phyloP scores from a whole-genome alignment of 2,113 vertebrate species.

The Chamaetylas fuelleborni region DNA sequence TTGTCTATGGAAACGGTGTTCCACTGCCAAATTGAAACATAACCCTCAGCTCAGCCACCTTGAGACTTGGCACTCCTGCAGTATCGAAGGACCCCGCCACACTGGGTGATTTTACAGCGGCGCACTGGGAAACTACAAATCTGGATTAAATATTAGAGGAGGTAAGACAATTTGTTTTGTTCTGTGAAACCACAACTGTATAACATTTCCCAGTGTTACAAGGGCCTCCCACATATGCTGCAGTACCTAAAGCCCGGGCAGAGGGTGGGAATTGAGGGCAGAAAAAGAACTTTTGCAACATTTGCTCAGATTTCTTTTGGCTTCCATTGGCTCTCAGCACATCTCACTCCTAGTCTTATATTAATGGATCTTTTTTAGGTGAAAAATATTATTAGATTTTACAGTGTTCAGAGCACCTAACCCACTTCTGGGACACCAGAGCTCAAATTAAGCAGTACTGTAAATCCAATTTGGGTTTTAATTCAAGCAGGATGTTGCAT shows the following conservation, averaged over 20 bases:
- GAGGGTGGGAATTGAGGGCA: not conserved
- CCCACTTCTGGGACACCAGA: not conserved
- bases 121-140: not conserved
- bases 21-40: slow-evolving; percentile 62
- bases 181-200: not conserved
- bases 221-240: not conserved
- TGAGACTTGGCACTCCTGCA: slow-evolving; percentile 6
- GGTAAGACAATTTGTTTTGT: slow-evolving; percentile 11
- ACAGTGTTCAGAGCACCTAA: slow-evolving; percentile 22
- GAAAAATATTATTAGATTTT: slow-evolving; percentile 54
- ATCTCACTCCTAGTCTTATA: not conserved
- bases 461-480: slow-evolving; percentile 56
- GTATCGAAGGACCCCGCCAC: not conserved
- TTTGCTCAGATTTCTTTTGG: not conserved
- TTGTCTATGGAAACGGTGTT: slow-evolving; percentile 59
- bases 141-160: slow-evolving; percentile 48
- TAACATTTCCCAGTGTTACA: not conserved
- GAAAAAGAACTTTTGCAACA: not conserved
- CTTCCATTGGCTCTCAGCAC: not conserved
- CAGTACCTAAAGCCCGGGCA: not conserved
- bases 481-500: slow-evolving; percentile 61
- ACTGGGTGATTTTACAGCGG: not conserved
- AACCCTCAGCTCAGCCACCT: slow-evolving; percentile 42
- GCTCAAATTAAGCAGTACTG: slow-evolving; percentile 41
- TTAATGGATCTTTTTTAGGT: slow-evolving; percentile 38